Evolutionary conservation across 2,113 vertebrate genomes (phyloP).

Genomic region (Meles meles): DNA sequence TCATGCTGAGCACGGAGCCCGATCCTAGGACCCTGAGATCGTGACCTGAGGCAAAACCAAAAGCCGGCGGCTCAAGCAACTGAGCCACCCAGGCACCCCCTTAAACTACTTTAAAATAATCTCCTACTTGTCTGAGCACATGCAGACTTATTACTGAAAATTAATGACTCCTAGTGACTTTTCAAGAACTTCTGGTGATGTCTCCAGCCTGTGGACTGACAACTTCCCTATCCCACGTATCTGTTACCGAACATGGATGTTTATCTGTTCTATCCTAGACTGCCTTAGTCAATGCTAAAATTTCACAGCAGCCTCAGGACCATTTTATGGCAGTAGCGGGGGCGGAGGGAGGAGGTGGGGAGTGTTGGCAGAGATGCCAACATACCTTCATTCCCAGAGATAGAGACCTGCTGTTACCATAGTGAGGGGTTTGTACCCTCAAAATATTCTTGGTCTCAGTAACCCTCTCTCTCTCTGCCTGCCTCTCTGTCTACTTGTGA

Average conservation of each 20-base stretch:
- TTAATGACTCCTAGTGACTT: background rate
- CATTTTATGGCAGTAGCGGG: background rate
- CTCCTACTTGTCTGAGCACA: background rate
- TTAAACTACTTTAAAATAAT: conserved; percentile 28
- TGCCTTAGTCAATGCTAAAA: background rate
- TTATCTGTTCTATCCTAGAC: background rate
- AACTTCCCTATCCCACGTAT: background rate
- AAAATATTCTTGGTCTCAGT: background rate
- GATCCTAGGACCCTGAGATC: background rate
- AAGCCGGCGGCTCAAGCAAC: background rate
- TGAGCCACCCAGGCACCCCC: background rate
- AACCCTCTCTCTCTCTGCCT: too few species aligned
- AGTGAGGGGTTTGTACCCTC: background rate
- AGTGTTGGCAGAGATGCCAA: background rate
- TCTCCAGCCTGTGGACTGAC: background rate
- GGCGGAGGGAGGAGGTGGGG: fast-evolving
- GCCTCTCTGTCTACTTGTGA: too few species aligned
- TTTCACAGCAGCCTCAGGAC: background rate
- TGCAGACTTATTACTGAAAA: background rate
- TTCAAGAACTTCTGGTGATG: background rate
- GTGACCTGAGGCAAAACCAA: background rate
- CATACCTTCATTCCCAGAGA: background rate
- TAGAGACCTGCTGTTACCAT: background rate
- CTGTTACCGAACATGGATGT: background rate
- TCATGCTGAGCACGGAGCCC: background rate